A percentile compares a stretch with the other conserved stretches of the same genome.
Conservation (phyloP, 2,888 invertebrate genomes). For the Caenorhabditis panamensis region DNA sequence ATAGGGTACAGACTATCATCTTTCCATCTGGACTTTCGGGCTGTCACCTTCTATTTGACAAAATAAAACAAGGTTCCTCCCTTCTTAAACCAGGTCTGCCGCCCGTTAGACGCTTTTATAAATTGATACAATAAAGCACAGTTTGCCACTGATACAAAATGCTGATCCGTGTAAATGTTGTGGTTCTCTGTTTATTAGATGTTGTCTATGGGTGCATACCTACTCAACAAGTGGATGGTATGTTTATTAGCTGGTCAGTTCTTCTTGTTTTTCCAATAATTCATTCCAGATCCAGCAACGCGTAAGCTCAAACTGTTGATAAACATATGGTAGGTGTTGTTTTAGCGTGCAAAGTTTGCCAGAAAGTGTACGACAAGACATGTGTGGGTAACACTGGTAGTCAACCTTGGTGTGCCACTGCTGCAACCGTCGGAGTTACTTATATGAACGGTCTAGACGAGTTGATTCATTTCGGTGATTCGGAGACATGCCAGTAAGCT, state of each 20-base stretch:
- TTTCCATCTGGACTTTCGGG: background rate
- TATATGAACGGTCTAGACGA: background rate
- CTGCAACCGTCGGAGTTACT: background rate
- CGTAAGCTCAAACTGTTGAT: background rate
- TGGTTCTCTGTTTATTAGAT: slow-evolving; percentile 2
- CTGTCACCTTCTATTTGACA: too few relatives aligned
- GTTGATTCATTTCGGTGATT: background rate
- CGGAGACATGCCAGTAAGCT: background rate
- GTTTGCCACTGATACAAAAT: background rate
- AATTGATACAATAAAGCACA: slow-evolving; percentile 3
- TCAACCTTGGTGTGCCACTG: background rate
- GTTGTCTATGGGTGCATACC: slow-evolving; percentile 18
- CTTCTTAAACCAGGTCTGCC: too few relatives aligned
- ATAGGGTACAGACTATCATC: background rate
- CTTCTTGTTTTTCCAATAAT: too few relatives aligned
- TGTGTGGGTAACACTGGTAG: background rate
- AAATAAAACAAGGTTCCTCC: too few relatives aligned
- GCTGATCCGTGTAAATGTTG: background rate
- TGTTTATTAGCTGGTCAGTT: background rate
- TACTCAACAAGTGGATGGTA: slow-evolving; percentile 27
- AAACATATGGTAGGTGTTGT: background rate
- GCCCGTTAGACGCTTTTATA: too few relatives aligned
- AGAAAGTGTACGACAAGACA: background rate
- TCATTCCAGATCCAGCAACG: background rate
- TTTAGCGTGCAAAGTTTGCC: slow-evolving; percentile 16